A percentile compares a stretch with the other conserved stretches of the same genome.
phyloP scores from a whole-genome alignment of 2,113 vertebrate genomes.

The Cyphomyrus plagiostoma region DNA sequence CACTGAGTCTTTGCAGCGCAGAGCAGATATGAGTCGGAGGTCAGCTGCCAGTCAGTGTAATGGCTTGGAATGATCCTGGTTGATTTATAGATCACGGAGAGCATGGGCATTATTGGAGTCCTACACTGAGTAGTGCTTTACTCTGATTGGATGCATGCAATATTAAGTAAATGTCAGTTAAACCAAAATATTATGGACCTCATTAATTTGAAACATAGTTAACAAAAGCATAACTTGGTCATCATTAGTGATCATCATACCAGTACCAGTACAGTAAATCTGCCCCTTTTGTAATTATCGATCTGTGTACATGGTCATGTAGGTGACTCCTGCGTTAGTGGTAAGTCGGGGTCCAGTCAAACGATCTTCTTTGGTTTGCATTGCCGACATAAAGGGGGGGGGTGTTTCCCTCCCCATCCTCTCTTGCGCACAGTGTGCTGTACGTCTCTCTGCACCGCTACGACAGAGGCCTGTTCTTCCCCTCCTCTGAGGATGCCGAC shows the following conservation, averaged over 20 bases:
- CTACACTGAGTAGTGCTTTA: neutral
- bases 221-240: neutral
- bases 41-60: neutral
- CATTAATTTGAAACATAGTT: neutral
- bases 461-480: constrained; percentile 76
- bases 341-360: neutral
- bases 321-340: neutral
- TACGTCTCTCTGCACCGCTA: constrained; percentile 85
- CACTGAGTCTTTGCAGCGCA: neutral
- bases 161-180: neutral
- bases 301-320: neutral
- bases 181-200: neutral
- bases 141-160: neutral
- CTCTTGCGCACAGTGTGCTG: constrained; percentile 55
- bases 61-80: neutral
- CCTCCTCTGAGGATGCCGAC: constrained; percentile 66
- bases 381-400: neutral
- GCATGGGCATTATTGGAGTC: neutral
- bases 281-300: neutral
- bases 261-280: neutral
- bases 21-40: neutral
- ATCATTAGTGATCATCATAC: neutral
- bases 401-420: neutral
- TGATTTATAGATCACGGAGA: neutral
- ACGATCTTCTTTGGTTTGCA: neutral